Evolutionary conservation across 1,140 invertebrate species (phyloP), one percentile per base, ranked within the genome.

Genomic region (Drosophila murphyi): DNA sequence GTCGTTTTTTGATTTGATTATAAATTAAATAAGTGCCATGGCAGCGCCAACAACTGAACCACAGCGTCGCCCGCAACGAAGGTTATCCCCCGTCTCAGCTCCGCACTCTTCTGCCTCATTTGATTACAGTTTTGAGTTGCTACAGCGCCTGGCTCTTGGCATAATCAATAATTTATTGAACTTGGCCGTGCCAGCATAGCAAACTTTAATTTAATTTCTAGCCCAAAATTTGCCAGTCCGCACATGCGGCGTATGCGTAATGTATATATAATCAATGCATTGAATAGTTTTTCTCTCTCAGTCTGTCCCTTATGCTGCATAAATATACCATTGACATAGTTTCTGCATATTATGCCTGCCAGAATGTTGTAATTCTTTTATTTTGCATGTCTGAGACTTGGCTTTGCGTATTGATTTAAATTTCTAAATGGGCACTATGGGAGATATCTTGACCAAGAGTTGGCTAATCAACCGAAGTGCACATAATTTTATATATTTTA

Each of bases 141-240:
- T 12, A 7, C 32, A 8, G 12, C 4, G 2, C 29, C 10, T 54
- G 34, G 37, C 32, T 54, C 2, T 2, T 57, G 50, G 31, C 48
- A 39, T 37, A 80, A 87, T 87, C 83, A 87, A 82, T 82, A 82
- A 78, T 83, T 88, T 78, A 89, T 76, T 69, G 61, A 76, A 57
- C 54, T 65, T 56, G 57, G 50, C 56, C 37, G 39, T 43, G 12
- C 47, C 61, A 64, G 28, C 60, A 54, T 28, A 37, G 61, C 48
- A 63, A 76, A 72, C 64, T 80, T 88, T 72, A 71, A 78, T 78
- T 72, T 78, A 77, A 80, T 77, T 72, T 88, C 61, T 55, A 70
- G 41, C 60, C 57, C 48, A 45, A 60, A 60, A 43, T 54, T 59
- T 37, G 10, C 6, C 41, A 6, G 29, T 6, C 29, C 74, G 61